Conservation (phyloP, 1,140 invertebrate genomes). For the Aplysia californica region DNA sequence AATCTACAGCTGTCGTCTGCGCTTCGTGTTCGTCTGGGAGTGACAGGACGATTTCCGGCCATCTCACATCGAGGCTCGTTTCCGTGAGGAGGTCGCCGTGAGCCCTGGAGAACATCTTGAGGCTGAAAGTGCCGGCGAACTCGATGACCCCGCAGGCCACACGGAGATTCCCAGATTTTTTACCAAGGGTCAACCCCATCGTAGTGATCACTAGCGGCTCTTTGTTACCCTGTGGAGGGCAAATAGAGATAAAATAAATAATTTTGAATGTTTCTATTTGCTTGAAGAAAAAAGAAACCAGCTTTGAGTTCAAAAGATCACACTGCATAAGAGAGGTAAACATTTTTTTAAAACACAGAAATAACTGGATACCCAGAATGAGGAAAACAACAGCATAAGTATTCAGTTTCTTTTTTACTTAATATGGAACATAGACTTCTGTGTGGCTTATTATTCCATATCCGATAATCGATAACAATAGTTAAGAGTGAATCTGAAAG, state of each 20-base stretch:
- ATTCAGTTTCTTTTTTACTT: not conserved
- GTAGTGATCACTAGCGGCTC: constrained; percentile 40
- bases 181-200: constrained; percentile 33
- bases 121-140: constrained; percentile 39
- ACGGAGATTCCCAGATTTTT: constrained; percentile 25
- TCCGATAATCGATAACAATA: no score
- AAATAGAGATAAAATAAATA: not conserved
- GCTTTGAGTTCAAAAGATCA: no score
- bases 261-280: not conserved
- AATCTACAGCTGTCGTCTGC: constrained; percentile 36
- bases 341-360: not conserved
- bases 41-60: constrained; percentile 42
- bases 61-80: constrained; percentile 36
- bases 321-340: no score
- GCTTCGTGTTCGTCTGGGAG: constrained; percentile 43
- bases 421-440: no score
- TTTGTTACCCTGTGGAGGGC: not conserved
- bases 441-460: no score
- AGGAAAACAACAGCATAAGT: not conserved
- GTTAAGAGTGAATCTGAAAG: no score
- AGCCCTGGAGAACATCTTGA: constrained; percentile 42
- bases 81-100: constrained; percentile 41
- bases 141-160: constrained; percentile 48
- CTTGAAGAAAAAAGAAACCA: not conserved
- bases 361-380: not conserved